Evolutionary conservation across 2,888 invertebrate species (phyloP).

Genomic region (Melolontha melolontha): DNA sequence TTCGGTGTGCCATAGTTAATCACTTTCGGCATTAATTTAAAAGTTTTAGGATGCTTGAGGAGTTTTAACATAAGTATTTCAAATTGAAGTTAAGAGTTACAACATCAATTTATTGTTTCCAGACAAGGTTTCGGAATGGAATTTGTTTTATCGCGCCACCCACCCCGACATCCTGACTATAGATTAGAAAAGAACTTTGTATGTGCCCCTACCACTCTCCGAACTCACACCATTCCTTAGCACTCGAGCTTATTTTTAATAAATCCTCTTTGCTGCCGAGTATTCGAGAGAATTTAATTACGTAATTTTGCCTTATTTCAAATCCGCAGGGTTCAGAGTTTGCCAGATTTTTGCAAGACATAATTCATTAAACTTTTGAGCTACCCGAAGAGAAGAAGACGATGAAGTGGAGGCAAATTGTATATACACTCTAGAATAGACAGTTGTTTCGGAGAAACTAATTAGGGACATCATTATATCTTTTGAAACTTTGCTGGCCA

Average conservation of each 20-base stretch:
- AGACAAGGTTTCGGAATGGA: conserved; percentile 6
- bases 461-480: conserved; percentile 37
- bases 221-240: conserved; percentile 3
- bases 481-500: conserved; percentile 30
- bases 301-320: conserved; percentile 33
- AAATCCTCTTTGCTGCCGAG: conserved; percentile 29
- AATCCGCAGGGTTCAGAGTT: conserved; percentile 24
- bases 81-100: conserved; percentile 33
- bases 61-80: conserved; percentile 36
- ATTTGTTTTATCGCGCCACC: conserved; percentile 8
- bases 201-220: not conserved
- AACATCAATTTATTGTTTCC: conserved; percentile 36
- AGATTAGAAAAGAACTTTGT: not conserved
- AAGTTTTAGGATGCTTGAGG: conserved; percentile 31
- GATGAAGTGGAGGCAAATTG: conserved; percentile 9
- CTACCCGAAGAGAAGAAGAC: not conserved
- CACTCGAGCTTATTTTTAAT: conserved; percentile 22
- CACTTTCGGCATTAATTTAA: conserved; percentile 40
- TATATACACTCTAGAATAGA: conserved; percentile 23
- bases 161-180: not conserved
- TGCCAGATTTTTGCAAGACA: conserved; percentile 31
- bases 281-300: conserved; percentile 35
- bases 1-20: conserved; percentile 19
- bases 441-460: conserved; percentile 36
- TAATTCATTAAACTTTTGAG: conserved; percentile 37